A percentile compares a stretch with the other conserved stretches of the same genome.
phyloP scores from a whole-genome alignment of 2,888 invertebrate genomes.

The Polydrusus cervinus region DNA sequence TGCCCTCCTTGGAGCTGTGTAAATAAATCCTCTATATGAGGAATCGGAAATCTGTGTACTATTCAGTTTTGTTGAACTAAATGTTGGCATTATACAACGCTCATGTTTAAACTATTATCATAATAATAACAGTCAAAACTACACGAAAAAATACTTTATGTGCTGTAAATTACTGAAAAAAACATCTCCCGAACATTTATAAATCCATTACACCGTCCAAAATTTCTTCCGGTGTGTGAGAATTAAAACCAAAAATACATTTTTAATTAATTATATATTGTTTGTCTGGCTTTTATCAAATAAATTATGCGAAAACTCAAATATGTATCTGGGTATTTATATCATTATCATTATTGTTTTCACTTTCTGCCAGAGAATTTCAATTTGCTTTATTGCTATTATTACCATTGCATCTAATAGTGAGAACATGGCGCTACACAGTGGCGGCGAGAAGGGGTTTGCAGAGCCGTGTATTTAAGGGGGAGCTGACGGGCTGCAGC shows the following conservation, averaged over 20 bases:
- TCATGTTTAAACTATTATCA: background rate
- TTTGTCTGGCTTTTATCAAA: slow-evolving; percentile 4
- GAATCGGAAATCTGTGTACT: too few species aligned
- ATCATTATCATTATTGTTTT: slow-evolving; percentile 8
- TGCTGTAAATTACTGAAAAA: slow-evolving; percentile 5
- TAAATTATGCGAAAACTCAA: background rate
- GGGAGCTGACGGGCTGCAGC: too few species aligned
- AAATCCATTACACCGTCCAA: slow-evolving; percentile 7
- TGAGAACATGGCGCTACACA: too few species aligned
- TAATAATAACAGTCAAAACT: background rate
- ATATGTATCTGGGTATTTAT: background rate
- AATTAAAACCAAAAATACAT: background rate
- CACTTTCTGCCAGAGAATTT: slow-evolving; percentile 10
- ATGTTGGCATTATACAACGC: background rate
- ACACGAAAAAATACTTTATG: background rate
- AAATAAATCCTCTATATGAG: too few species aligned
- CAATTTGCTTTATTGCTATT: too few species aligned
- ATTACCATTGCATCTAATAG: too few species aligned
- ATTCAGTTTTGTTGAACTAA: background rate
- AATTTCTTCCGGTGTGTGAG: slow-evolving; percentile 15
- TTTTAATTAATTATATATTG: slow-evolving; percentile 11
- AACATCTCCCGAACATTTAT: background rate
- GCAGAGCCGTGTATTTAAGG: too few species aligned
- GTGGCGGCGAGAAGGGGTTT: too few species aligned
- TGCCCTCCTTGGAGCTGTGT: too few species aligned